A percentile compares a stretch with the other conserved stretches of the same genome.
Evolutionary conservation across 2,888 invertebrate species (phyloP).

Genomic region (Acrobasis suavella): DNA sequence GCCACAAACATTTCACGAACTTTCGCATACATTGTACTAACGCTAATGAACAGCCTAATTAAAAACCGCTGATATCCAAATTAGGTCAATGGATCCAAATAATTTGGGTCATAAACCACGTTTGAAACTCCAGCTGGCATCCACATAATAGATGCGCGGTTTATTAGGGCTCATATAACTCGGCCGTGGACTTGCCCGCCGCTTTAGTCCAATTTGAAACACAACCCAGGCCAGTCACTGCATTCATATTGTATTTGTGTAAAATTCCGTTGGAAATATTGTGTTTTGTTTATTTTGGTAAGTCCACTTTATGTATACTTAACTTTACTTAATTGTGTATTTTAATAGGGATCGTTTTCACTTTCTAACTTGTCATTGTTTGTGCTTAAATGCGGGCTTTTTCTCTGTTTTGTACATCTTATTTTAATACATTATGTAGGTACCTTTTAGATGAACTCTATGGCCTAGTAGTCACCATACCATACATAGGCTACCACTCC

Average conservation of each 20-base stretch:
- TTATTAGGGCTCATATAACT: slow-evolving; percentile 80
- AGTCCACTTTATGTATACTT: not conserved
- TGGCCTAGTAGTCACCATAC: too few species aligned
- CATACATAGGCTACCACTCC: too few species aligned
- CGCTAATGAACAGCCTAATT: slow-evolving; percentile 5
- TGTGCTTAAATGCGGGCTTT: too few species aligned
- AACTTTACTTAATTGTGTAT: too few species aligned
- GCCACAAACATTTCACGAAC: not conserved
- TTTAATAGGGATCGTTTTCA: too few species aligned
- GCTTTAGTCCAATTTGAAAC: slow-evolving; percentile 78
- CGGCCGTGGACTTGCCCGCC: slow-evolving; percentile 49
- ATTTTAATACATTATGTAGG: too few species aligned
- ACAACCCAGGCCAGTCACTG: slow-evolving; percentile 70
- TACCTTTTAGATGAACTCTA: too few species aligned
- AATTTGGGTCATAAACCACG: slow-evolving; percentile 68
- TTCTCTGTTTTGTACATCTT: too few species aligned
- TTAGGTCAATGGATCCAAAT: slow-evolving; percentile 61
- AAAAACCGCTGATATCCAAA: slow-evolving; percentile 3
- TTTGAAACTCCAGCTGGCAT: slow-evolving; percentile 69
- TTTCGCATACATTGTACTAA: not conserved
- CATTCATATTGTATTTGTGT: slow-evolving; percentile 20
- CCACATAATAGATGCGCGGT: slow-evolving; percentile 77
- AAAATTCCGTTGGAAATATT: slow-evolving; percentile 11
- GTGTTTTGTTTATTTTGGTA: slow-evolving; percentile 13
- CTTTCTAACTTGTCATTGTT: too few species aligned